Conservation (phyloP, 2,797 vertebrate genomes). For the Alosa sapidissima region DNA sequence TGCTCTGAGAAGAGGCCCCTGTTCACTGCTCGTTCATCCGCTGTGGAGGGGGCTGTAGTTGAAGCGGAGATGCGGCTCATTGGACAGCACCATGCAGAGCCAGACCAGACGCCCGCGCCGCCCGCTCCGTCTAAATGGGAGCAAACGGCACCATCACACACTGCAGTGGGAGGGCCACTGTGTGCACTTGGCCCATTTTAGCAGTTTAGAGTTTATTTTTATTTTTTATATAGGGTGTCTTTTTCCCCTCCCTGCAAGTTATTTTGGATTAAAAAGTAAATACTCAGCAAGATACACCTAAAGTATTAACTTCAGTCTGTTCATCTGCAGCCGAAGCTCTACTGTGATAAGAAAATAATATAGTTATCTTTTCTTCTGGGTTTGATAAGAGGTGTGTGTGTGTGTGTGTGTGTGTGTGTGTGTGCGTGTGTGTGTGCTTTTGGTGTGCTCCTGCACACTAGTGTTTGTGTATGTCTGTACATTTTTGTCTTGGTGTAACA, state of each 20-base stretch:
- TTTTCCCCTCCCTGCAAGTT: background rate
- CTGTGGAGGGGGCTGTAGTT: background rate
- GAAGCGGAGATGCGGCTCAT: background rate
- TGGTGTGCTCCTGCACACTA: background rate
- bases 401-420: background rate
- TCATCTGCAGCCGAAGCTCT: background rate
- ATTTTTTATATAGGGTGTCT: background rate
- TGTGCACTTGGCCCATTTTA: background rate
- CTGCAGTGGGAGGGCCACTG: background rate
- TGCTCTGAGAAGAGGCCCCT: background rate
- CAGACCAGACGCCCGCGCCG: background rate
- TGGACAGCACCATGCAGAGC: background rate
- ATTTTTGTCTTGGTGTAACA: background rate
- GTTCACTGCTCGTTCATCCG: background rate
- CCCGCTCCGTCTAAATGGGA: background rate
- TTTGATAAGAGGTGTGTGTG: background rate
- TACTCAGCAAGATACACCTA: background rate
- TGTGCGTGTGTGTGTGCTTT: background rate
- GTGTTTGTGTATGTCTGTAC: background rate
- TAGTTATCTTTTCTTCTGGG: background rate
- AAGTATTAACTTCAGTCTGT: background rate
- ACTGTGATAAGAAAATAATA: background rate
- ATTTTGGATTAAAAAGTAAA: constrained; percentile 15
- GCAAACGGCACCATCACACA: background rate
- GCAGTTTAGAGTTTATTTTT: background rate